Evolutionary conservation across 2,888 invertebrate species (phyloP).

Genomic region (Ectobius pallidus): DNA sequence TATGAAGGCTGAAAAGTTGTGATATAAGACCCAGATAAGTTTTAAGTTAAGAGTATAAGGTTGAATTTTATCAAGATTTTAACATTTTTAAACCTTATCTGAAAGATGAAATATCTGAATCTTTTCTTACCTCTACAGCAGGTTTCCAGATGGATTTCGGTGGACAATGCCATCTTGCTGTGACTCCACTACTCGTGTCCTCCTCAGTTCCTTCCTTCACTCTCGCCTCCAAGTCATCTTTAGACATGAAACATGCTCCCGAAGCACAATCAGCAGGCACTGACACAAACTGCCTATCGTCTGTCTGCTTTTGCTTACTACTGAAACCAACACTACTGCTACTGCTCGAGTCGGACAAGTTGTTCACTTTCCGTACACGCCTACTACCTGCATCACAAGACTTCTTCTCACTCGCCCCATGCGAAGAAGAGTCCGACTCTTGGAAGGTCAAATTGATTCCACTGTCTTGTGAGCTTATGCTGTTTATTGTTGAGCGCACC

Average conservation of each 20-base stretch:
- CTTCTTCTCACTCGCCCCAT: conserved; percentile 11
- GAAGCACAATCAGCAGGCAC: conserved; percentile 15
- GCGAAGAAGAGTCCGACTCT: conserved; percentile 60
- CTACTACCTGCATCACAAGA: conserved; percentile 20
- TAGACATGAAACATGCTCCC: conserved; percentile 18
- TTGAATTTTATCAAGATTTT: no score
- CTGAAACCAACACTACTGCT: conserved; percentile 46
- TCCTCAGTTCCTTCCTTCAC: not conserved
- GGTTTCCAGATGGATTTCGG: conserved; percentile 84
- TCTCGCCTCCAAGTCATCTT: conserved; percentile 5
- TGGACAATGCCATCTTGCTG: conserved; percentile 70
- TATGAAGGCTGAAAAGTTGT: no score
- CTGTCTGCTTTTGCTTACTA: not conserved
- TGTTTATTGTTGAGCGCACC: conserved; percentile 69
- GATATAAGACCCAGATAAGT: no score
- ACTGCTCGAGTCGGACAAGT: conserved; percentile 25
- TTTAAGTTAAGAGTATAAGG: no score
- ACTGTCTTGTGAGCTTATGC: conserved; percentile 73
- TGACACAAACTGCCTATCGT: not conserved
- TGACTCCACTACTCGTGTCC: conserved; percentile 45
- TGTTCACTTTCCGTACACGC: conserved; percentile 30
- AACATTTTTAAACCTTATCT: no score
- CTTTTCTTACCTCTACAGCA: conserved; percentile 72
- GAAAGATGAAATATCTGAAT: no score
- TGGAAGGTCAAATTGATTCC: conserved; percentile 77